Percentiles rank a stretch among this genome's conserved stretches.
Conservation (phyloP, 2,113 vertebrate genomes). For the Odocoileus virginianus region DNA sequence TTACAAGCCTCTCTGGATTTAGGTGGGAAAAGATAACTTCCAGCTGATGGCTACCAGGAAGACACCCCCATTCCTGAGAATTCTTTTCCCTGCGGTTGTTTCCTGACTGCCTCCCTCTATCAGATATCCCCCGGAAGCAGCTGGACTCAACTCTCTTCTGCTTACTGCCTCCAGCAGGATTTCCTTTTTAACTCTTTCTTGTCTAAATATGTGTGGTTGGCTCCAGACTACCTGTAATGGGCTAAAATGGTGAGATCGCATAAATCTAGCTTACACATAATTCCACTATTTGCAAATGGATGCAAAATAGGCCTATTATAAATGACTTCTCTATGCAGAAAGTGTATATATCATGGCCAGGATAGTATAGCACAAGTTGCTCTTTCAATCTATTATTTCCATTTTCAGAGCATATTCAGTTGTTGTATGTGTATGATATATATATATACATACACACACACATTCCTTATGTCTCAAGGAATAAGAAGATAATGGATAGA, state of each 20-base stretch:
- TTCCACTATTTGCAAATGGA: background rate
- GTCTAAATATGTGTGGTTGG: background rate
- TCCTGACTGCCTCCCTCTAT: slow-evolving; percentile 2
- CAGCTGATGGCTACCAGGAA: slow-evolving; percentile 12
- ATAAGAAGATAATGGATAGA: background rate
- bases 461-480: background rate
- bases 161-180: background rate
- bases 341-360: background rate
- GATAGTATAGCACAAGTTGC: background rate
- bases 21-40: background rate
- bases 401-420: background rate
- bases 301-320: background rate
- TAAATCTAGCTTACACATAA: background rate
- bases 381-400: background rate
- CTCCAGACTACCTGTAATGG: background rate
- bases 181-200: slow-evolving; percentile 43
- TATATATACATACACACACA: background rate
- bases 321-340: background rate
- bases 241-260: background rate
- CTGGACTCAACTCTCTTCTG: background rate
- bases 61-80: background rate
- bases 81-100: slow-evolving; percentile 7
- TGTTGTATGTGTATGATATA: background rate
- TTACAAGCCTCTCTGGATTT: background rate
- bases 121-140: slow-evolving; percentile 1